These are phyloP conservation scores for Oryzias curvinotus DNA, from an alignment of 2,113 vertebrate genomes.

Conservation along the genomic window DNA sequence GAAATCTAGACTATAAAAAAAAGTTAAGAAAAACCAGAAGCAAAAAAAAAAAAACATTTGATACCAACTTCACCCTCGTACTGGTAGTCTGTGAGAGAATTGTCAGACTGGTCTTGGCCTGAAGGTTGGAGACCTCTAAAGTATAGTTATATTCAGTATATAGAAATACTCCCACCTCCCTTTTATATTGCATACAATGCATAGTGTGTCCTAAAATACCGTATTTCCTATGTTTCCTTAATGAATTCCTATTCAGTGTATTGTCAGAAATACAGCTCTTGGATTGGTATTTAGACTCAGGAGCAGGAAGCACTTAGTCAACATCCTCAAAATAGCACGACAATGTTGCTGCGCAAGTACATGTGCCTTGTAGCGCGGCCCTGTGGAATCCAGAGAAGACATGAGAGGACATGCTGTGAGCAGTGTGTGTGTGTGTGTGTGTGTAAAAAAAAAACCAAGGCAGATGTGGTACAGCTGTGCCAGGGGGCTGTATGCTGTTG, in stretches of 20 bases:
- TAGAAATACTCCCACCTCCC: too few relatives aligned
- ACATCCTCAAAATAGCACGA: conserved; percentile 53
- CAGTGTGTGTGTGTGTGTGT: conserved; percentile 1
- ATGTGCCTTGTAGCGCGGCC: conserved; percentile 55
- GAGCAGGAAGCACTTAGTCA: conserved; percentile 32
- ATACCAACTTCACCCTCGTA: too few relatives aligned
- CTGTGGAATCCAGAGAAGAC: conserved; percentile 41
- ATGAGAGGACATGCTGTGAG: conserved; percentile 41
- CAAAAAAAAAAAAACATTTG: too few relatives aligned
- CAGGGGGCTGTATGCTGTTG: conserved; percentile 28
- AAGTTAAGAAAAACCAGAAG: too few relatives aligned
- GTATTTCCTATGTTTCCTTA: conserved; percentile 11
- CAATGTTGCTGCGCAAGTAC: conserved; percentile 42
- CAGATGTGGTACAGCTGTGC: conserved; percentile 38
- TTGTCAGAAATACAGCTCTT: conserved; percentile 9
- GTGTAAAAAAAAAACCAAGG: conserved; percentile 20
- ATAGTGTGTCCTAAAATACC: too few relatives aligned
- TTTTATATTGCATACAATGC: too few relatives aligned
- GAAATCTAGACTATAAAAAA: too few relatives aligned
- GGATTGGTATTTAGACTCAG: conserved; percentile 18
- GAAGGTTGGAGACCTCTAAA: too few relatives aligned
- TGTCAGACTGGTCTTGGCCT: too few relatives aligned
- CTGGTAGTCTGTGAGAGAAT: too few relatives aligned
- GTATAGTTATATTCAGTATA: too few relatives aligned
- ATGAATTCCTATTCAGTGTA: conserved; percentile 23